Evolutionary conservation across 2,113 vertebrate genomes (phyloP).

Genomic region (Trochalopteron elliotii): DNA sequence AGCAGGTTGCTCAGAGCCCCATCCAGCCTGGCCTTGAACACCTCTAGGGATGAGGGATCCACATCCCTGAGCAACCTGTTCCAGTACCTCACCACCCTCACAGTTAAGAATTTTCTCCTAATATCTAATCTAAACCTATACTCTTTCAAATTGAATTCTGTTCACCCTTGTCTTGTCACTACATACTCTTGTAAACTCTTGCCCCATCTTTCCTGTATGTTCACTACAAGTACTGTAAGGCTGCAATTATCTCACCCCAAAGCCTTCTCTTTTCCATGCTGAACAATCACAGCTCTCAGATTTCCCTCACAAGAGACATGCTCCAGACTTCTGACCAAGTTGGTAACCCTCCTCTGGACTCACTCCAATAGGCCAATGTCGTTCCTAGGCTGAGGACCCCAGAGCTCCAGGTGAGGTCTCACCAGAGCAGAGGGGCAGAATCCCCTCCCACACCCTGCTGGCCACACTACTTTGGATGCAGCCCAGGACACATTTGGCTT

Average conservation of each 20-base stretch:
- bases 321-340: not conserved
- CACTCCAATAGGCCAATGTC: too few species aligned
- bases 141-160: not conserved
- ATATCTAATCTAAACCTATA: not conserved
- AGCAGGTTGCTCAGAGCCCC: not conserved
- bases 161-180: not conserved
- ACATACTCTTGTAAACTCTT: not conserved
- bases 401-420: not conserved
- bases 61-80: not conserved
- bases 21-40: not conserved
- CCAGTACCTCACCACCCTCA: not conserved
- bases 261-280: not conserved
- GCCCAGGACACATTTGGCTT: fast-evolving
- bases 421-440: not conserved
- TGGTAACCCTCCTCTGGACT: not conserved
- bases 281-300: not conserved
- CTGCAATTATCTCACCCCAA: not conserved
- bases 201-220: not conserved
- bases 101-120: not conserved
- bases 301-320: not conserved
- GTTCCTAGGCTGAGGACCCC: not conserved
- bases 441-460: fast-evolving
- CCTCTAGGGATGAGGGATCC: not conserved
- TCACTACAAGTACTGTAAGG: not conserved
- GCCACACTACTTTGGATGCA: not conserved